Evolutionary conservation across 2,888 invertebrate species (phyloP), one percentile per base, ranked within the genome.

Genomic region (Reticulitermes lucifugus): DNA sequence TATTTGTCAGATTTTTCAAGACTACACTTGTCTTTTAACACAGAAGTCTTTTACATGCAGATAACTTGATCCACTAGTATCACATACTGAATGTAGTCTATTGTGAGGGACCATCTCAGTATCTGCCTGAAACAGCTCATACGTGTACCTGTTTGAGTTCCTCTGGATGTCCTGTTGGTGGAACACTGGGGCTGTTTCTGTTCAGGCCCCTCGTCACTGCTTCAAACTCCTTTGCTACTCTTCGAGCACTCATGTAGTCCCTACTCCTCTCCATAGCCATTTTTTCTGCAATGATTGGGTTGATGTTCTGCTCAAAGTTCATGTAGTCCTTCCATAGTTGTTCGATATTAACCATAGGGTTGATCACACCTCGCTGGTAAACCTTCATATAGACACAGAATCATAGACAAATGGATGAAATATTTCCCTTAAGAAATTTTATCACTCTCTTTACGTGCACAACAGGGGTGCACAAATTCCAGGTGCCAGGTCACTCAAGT

Each of bases 281-380:
- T 90, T 99, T 97, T 90, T 99, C 99, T 0, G 99, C 98, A 88
- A 97, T 95, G 88, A 96, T 94, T 4, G 95, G 94, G 91, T 97
- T 97, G 86, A 98, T 97, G 88, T 96, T 95, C 91, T 98, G 96
- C 91, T 99, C 99, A 89, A 98, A 99, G 0, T 96, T 94, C 88
- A 99, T 98, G 91, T 99, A 99, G 89, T 99, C 99, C 89, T 98
- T 98, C 98, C 98, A 98, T 35, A 99, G 92, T 0, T 96, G 96
- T 90, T 99, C 99, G 89, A 99, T 98, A 86, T 98, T 98, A 77
- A 98, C 95, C 93, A 99, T 98, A 0, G 99, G 99, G 83, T 98
- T 99, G 46, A 98, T 95, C 0, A 99, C 97, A 0, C 98, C 99
- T 86, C 98, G 93, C 91, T 99, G 99, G 90, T 98, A 99, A 0